A percentile compares a stretch with the other conserved stretches of the same genome.
phyloP scores from a whole-genome alignment of 2,113 vertebrate species.

The Cricetomys ansorgei region DNA sequence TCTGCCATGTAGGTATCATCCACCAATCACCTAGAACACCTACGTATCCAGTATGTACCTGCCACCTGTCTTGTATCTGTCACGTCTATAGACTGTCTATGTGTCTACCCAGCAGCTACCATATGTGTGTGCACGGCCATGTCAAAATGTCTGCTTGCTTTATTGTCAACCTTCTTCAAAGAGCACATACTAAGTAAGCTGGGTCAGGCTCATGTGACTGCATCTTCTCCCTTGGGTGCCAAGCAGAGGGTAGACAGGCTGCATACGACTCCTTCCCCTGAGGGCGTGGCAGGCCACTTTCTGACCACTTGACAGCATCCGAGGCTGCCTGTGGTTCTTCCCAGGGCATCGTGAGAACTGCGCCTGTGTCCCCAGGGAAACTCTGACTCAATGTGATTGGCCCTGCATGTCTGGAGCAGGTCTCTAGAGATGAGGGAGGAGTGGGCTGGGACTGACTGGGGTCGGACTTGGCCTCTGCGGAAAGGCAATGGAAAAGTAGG shows the following conservation, averaged over 20 bases:
- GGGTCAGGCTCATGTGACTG: background rate
- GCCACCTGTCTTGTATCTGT: background rate
- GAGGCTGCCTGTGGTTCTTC: background rate
- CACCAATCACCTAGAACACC: too few species aligned
- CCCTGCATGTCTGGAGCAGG: background rate
- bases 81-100: background rate
- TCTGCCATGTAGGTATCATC: background rate
- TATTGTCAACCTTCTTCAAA: background rate
- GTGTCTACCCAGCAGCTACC: background rate
- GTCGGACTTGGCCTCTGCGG: background rate
- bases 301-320: background rate
- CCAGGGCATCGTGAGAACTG: background rate
- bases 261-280: background rate
- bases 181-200: background rate
- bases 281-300: background rate
- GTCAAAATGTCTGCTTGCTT: background rate
- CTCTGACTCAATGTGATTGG: background rate
- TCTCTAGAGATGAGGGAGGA: background rate
- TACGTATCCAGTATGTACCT: background rate
- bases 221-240: background rate
- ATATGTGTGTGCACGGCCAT: background rate
- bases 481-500: background rate
- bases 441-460: background rate
- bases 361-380: background rate
- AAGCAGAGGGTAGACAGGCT: background rate